Percentiles rank a stretch among this genome's conserved stretches.
These are phyloP conservation scores for Heptascelio sp. DNA, from an alignment of 2,888 invertebrate genomes.

Conservation along the genomic window DNA sequence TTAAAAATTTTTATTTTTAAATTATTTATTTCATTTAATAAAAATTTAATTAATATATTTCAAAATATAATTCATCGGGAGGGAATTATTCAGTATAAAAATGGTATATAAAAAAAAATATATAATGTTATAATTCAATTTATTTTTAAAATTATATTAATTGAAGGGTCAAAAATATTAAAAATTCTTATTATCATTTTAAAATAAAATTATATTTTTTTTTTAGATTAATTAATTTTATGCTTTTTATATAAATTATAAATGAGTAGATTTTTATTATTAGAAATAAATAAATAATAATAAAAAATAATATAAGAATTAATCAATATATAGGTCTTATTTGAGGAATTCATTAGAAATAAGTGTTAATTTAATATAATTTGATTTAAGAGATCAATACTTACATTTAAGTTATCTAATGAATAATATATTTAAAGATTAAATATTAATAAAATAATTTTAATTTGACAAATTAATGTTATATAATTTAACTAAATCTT, in stretches of 20 bases:
- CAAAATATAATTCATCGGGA: slow-evolving; percentile 78
- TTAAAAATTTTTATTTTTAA: slow-evolving; percentile 80
- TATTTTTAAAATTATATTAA: slow-evolving; percentile 85
- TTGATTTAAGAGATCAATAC: slow-evolving; percentile 91
- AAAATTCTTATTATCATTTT: slow-evolving; percentile 88
- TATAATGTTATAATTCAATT: slow-evolving; percentile 86
- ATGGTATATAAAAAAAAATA: background rate
- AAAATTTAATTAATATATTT: slow-evolving; percentile 52
- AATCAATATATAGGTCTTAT: slow-evolving; percentile 37
- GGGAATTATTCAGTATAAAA: slow-evolving; percentile 46
- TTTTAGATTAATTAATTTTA: slow-evolving; percentile 86
- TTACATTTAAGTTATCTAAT: slow-evolving; percentile 62
- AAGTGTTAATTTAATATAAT: slow-evolving; percentile 82
- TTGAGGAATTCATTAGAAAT: slow-evolving; percentile 84
- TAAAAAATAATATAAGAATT: background rate
- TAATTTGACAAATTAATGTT: slow-evolving; percentile 71
- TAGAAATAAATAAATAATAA: slow-evolving; percentile 16
- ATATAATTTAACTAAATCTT: slow-evolving; percentile 74
- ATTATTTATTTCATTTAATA: slow-evolving; percentile 85
- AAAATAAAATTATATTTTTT: slow-evolving; percentile 91
- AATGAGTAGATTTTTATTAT: background rate
- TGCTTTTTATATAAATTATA: slow-evolving; percentile 76
- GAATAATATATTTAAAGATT: too few species aligned
- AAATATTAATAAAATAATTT: too few species aligned
- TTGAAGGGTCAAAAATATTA: slow-evolving; percentile 89